Conservation (phyloP, 2,888 invertebrate species). For the Griposia aprilina region DNA sequence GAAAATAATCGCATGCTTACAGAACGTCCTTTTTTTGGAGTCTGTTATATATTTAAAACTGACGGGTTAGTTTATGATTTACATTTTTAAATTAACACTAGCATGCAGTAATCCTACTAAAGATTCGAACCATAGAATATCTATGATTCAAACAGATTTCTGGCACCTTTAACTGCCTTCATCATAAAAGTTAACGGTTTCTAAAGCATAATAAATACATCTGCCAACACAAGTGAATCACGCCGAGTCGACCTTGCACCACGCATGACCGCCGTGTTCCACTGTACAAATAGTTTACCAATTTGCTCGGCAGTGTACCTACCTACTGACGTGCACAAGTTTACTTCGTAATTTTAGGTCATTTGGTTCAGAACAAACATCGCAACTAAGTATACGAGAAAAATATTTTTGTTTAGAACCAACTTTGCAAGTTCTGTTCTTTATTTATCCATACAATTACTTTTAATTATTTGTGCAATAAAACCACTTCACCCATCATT, state of each 20-base stretch:
- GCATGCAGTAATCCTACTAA: background rate
- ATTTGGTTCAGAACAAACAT: background rate
- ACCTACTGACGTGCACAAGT: background rate
- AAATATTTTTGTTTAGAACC: background rate
- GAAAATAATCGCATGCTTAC: background rate
- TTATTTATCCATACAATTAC: background rate
- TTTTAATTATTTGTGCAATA: background rate
- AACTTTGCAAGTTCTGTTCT: background rate
- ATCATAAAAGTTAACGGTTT: background rate
- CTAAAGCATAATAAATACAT: conserved; percentile 27
- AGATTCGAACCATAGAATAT: no score
- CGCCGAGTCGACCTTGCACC: conserved; percentile 63
- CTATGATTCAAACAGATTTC: background rate
- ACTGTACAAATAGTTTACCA: conserved; percentile 46
- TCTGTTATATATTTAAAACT: background rate
- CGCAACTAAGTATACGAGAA: background rate
- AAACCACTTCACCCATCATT: background rate
- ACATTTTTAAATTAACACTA: background rate
- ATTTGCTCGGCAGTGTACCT: conserved; percentile 16
- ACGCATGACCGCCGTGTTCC: conserved; percentile 36
- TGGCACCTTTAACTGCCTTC: no score
- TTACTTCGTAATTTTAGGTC: conserved; percentile 16
- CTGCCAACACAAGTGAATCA: conserved; percentile 34
- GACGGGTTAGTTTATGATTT: no score
- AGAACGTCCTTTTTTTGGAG: background rate